These are phyloP conservation scores for Virgularia gustaviana DNA, from an alignment of 92 coral and sea anemone species.

Conservation along the genomic window DNA sequence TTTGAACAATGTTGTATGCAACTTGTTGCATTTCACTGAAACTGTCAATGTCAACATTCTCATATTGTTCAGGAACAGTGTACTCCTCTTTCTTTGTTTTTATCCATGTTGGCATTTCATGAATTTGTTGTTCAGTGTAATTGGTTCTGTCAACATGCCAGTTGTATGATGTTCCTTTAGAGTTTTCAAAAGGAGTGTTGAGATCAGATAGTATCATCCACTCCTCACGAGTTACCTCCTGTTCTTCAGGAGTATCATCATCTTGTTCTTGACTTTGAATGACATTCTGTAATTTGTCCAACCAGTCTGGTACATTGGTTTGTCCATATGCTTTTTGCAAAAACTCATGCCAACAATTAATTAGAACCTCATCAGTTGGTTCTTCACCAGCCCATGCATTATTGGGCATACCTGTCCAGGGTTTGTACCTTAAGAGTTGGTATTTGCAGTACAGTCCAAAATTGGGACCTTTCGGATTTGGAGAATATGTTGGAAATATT, in stretches of 20 bases:
- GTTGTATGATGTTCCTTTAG: slow-evolving; percentile 10
- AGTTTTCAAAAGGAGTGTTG: too few relatives aligned
- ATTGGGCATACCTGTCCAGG: slow-evolving; percentile 58
- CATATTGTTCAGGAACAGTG: slow-evolving; percentile 41
- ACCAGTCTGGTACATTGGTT: slow-evolving; percentile 69
- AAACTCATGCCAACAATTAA: slow-evolving; percentile 65
- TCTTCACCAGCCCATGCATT: slow-evolving; percentile 65
- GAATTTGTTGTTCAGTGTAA: slow-evolving; percentile 39
- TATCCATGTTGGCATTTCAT: slow-evolving; percentile 24
- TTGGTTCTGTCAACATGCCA: slow-evolving; percentile 32
- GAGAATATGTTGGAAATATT: slow-evolving; percentile 64
- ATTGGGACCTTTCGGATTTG: slow-evolving; percentile 69
- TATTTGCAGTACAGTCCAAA: slow-evolving; percentile 61
- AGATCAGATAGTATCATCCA: too few relatives aligned
- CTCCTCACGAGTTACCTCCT: slow-evolving; percentile 33
- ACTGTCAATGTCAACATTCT: slow-evolving; percentile 51
- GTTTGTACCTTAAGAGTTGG: slow-evolving; percentile 62
- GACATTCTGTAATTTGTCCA: slow-evolving; percentile 63
- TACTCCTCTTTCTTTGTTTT: slow-evolving; percentile 49
- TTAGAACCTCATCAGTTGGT: slow-evolving; percentile 57
- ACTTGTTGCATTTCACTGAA: slow-evolving; percentile 66
- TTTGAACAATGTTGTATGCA: slow-evolving; percentile 56
- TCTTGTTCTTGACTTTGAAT: slow-evolving; percentile 56
- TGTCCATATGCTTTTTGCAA: slow-evolving; percentile 66
- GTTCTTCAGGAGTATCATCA: slow-evolving; percentile 20